A percentile compares a stretch with the other conserved stretches of the same genome.
Evolutionary conservation across 2,113 vertebrate species (phyloP).

Genomic region (Zosterops borbonicus): DNA sequence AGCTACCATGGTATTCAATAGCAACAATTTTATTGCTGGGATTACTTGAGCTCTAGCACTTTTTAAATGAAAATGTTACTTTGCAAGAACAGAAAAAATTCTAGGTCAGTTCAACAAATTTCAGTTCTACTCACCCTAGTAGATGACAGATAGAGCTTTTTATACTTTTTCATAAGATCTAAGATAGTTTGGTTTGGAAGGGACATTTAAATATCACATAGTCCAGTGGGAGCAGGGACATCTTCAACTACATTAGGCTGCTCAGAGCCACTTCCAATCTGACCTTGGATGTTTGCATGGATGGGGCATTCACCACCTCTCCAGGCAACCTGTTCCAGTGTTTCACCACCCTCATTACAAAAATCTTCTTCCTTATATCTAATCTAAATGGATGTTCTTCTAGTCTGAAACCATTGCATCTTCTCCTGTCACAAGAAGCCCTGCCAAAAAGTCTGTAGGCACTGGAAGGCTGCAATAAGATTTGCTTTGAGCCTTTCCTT

Average conservation of each 20-base stretch:
- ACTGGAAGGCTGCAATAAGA: background rate
- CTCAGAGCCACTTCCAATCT: background rate
- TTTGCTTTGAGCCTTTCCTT: background rate
- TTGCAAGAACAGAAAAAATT: slow-evolving; percentile 29
- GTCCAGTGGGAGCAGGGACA: background rate
- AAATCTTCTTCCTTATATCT: background rate
- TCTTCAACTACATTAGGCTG: background rate
- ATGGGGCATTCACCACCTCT: background rate
- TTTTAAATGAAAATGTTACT: slow-evolving; percentile 33
- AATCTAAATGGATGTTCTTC: background rate
- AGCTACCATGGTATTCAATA: slow-evolving; percentile 41
- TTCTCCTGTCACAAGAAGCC: background rate
- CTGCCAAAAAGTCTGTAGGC: background rate
- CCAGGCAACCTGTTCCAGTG: background rate
- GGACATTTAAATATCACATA: background rate
- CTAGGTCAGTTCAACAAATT: slow-evolving; percentile 12
- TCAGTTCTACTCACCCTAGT: slow-evolving; percentile 34
- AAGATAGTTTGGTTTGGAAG: background rate
- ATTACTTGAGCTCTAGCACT: slow-evolving; percentile 57
- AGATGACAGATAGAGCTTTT: slow-evolving; percentile 32
- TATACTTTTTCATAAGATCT: background rate
- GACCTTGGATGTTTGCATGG: background rate
- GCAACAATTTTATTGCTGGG: slow-evolving; percentile 59
- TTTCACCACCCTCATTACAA: background rate
- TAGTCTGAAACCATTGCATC: background rate